Percentiles rank a stretch among this genome's conserved stretches.
Conservation (phyloP, 2,888 invertebrate genomes). For the Pyrochroa serraticornis region DNA sequence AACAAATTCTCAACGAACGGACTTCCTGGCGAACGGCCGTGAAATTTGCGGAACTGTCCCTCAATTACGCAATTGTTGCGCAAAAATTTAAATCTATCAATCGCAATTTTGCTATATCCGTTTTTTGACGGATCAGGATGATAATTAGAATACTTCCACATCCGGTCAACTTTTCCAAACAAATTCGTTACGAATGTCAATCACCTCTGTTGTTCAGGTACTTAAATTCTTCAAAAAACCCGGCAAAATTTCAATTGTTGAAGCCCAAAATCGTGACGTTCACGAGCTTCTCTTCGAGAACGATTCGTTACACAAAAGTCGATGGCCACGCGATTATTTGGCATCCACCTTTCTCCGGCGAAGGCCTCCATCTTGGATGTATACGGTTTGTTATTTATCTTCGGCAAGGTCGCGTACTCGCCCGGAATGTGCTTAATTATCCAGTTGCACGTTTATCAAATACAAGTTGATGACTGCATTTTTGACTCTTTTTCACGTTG, state of each 20-base stretch:
- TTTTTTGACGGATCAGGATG: neutral
- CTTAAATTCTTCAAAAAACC: neutral
- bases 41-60: neutral
- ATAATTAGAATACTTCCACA: neutral
- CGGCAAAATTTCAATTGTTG: too few species aligned
- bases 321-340: constrained; percentile 28
- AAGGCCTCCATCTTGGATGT: constrained; percentile 39
- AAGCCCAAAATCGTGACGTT: neutral
- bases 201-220: constrained; percentile 11
- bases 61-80: constrained; percentile 8
- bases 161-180: constrained; percentile 18
- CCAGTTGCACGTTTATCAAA: constrained; percentile 12
- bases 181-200: constrained; percentile 12
- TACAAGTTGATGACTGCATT: constrained; percentile 6
- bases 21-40: constrained; percentile 1
- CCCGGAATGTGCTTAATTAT: constrained; percentile 37
- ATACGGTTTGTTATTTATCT: constrained; percentile 31
- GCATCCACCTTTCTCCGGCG: constrained; percentile 41
- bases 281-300: too few species aligned
- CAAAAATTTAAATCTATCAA: neutral
- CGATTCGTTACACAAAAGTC: constrained; percentile 12
- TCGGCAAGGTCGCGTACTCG: constrained; percentile 44
- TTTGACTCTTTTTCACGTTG: constrained; percentile 1
- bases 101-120: constrained; percentile 3
- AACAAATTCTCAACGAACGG: too few species aligned